These are phyloP conservation scores for Gryllus bimaculatus DNA, from an alignment of 1,140 invertebrate species.

Conservation along the genomic window DNA sequence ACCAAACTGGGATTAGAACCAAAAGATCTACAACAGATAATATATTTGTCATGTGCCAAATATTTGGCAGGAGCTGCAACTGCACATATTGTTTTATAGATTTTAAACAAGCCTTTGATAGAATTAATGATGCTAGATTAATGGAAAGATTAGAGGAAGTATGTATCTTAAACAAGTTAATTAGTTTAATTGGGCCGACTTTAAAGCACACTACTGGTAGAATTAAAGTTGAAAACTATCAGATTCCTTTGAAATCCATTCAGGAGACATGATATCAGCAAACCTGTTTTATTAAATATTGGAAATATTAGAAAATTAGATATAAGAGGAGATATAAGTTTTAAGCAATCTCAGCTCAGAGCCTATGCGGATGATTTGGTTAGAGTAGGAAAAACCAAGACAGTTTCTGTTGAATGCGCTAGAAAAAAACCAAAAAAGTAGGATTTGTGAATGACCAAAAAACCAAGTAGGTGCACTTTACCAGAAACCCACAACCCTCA, in stretches of 20 bases:
- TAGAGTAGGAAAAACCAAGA: slow-evolving; percentile 10
- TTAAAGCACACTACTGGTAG: not conserved
- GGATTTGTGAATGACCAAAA: no score
- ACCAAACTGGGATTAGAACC: slow-evolving; percentile 24
- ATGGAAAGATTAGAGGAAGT: slow-evolving; percentile 2
- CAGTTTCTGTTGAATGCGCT: not conserved
- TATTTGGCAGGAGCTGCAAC: slow-evolving; percentile 17
- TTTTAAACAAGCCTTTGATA: slow-evolving; percentile 25
- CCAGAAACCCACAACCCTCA: no score
- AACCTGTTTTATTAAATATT: no score
- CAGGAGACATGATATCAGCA: slow-evolving; percentile 23
- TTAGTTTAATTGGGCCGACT: slow-evolving; percentile 17
- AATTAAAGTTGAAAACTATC: slow-evolving; percentile 11
- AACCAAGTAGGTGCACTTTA: no score
- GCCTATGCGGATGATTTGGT: slow-evolving; percentile 21
- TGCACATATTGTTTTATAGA: slow-evolving; percentile 23
- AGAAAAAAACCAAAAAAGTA: no score
- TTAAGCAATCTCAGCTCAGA: no score
- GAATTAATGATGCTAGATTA: slow-evolving; percentile 12
- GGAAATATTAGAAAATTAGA: not conserved
- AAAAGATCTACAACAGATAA: slow-evolving; percentile 23
- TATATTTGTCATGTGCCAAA: slow-evolving; percentile 22
- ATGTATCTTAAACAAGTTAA: slow-evolving; percentile 18
- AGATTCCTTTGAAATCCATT: slow-evolving; percentile 15
- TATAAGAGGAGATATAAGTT: not conserved